Conservation (phyloP, 2,888 invertebrate genomes). For the Stenodema calcarata region DNA sequence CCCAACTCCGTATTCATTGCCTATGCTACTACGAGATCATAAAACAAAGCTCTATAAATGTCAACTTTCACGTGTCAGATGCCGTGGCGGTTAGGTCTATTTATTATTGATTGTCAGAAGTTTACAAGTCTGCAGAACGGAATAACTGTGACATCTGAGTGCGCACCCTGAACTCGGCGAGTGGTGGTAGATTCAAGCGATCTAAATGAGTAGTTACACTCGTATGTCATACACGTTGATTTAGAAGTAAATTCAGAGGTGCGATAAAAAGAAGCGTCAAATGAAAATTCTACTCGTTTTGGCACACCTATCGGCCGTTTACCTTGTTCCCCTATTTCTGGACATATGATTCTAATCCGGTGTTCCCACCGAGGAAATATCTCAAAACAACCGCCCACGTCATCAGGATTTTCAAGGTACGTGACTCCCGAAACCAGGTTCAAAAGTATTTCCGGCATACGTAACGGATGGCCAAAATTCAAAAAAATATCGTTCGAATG, state of each 20-base stretch:
- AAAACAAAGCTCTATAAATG: neutral
- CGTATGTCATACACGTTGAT: no score
- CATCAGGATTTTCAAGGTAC: no score
- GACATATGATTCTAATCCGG: neutral
- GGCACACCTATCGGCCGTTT: neutral
- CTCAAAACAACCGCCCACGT: no score
- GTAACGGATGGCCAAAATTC: no score
- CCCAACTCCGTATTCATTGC: neutral
- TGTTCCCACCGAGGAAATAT: neutral
- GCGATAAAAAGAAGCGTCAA: neutral
- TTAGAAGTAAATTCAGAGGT: no score
- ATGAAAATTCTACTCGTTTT: neutral
- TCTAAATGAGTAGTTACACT: no score
- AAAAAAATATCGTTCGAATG: no score
- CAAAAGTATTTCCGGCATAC: no score
- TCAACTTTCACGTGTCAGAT: neutral
- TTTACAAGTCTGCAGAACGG: neutral
- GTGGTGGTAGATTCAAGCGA: no score
- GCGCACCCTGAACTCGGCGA: no score
- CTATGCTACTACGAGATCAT: neutral
- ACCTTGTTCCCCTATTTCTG: neutral
- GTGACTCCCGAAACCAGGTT: no score
- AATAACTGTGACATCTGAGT: no score
- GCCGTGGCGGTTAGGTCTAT: neutral
- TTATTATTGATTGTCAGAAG: neutral